Evolutionary conservation across 2,888 invertebrate genomes (phyloP), one percentile per base, ranked within the genome.

Genomic region (Pollenia angustigena): DNA sequence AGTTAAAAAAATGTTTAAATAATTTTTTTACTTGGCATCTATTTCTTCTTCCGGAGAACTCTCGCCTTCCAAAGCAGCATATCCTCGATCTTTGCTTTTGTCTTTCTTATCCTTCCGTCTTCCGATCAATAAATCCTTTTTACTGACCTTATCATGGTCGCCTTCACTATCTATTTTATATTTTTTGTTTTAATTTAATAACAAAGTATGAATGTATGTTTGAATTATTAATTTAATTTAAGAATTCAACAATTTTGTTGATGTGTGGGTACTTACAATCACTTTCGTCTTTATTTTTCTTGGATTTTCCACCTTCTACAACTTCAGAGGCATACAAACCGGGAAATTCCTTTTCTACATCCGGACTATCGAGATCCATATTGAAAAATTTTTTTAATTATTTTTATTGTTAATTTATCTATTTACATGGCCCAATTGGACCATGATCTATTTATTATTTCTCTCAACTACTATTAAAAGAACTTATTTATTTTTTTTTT

Each of bases 21-120:
- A 52, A 18, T 0, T 58, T 16, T 3, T 44, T 85, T 93, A 97
- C 97, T 96, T 97, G 6, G 96, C 96, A 93, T 97, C 97, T 56
- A 96, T 94, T 90, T 97, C 97, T 90, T 97, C 97, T 92, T 98
- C 98, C 7, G 97, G 97, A 0, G 98, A 98, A 91, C 98, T 98
- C 93, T 93, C 92, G 58, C 98, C 98, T 93, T 97, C 98, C 89
- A 98, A 94, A 40, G 98, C 97, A 68, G 97, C 97, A 95, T 98
- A 98, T 2, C 98, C 98, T 90, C 97, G 95, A 91, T 98, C 97
- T 93, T 97, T 97, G 16, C 91, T 90, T 91, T 97, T 97, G 60
- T 95, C 97, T 92, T 97, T 97, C 90, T 97, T 97, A 81, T 98
- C 97, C 91, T 97, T 97, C 0, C 96, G 94, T 88, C 97, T 95